A percentile compares a stretch with the other conserved stretches of the same genome.
Evolutionary conservation across 2,888 invertebrate species (phyloP).

Genomic region (Glomeris marginata): DNA sequence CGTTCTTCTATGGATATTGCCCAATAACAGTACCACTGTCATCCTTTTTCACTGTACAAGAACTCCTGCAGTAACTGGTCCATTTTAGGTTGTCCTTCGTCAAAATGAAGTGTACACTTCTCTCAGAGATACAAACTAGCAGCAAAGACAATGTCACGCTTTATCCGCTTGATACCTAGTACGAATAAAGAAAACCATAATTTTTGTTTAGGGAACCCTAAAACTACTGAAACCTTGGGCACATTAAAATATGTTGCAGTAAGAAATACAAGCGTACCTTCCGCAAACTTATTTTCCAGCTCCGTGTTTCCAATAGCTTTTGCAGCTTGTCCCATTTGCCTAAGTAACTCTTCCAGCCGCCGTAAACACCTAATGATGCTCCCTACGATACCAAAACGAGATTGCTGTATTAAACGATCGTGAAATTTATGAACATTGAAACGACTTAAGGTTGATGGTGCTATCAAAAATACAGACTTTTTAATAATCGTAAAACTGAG

Average conservation of each 20-base stretch:
- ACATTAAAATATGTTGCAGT: too few relatives aligned
- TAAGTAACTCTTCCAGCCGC: conserved; percentile 81
- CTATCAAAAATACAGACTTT: not conserved
- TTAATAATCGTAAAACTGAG: not conserved
- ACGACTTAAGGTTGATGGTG: not conserved
- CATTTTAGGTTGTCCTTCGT: too few relatives aligned
- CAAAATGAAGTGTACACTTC: not conserved
- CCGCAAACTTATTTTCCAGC: conserved; percentile 87
- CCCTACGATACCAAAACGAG: conserved; percentile 32
- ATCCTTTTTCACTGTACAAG: too few relatives aligned
- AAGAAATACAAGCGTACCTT: conserved; percentile 40
- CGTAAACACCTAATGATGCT: conserved; percentile 86
- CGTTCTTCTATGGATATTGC: too few relatives aligned
- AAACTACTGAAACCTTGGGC: too few relatives aligned
- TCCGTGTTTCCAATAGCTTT: conserved; percentile 94
- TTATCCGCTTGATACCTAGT: conserved; percentile 55
- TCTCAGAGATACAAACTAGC: conserved; percentile 82
- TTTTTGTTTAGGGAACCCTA: too few relatives aligned
- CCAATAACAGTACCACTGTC: too few relatives aligned
- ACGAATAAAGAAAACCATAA: conserved; percentile 10
- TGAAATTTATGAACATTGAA: not conserved
- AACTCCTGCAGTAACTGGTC: too few relatives aligned
- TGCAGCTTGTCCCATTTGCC: conserved; percentile 90
- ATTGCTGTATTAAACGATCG: not conserved
- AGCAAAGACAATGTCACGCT: conserved; percentile 98